Base-by-base conservation (phyloP, 2,797 vertebrate genomes). In the Chaenodraco wilsoni region DNA sequence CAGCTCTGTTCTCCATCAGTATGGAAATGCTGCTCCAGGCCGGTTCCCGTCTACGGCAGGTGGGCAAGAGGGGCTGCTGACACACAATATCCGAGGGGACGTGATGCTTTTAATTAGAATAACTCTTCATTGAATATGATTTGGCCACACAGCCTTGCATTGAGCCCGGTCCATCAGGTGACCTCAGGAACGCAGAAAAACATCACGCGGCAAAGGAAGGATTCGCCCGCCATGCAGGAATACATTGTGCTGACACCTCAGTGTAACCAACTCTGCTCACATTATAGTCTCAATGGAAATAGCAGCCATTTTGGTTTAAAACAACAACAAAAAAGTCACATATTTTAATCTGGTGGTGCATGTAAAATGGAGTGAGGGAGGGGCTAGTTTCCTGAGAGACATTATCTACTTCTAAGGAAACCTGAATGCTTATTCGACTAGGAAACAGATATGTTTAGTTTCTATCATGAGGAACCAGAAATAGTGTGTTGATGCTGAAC, bases 161-260 rank as follows among this genome's bases (percentile, higher is more conserved):
- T 95, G 94, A 95, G 86, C 45, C 74, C 76, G 72, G 68, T 75
- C 91, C 90, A 85, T 95, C 94, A 95, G 93, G 91, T 95, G 94
- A 95, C 84, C 91, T 84, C 89, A 94, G 93, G 94, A 95, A 95
- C 94, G 93, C 93, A 93, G 93, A 91, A 93, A 95, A 95, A 95
- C 93, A 95, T 95, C 94, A 94, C 93, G 94, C 40, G 94, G 87
- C 58, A 60, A 66, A 72, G 58, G 66, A 81, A 87, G 62, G 83
- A 79, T 89, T 87, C 69, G 82, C 48, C 60, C 74, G 73, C 50
- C 77, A 85, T 92, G 88, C 93, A 93, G 91, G 79, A 91, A 81
- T 49, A 82, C 92, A 91, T 86, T 92, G 90, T 91, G 33, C 58
- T 86, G 74, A 76, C 83, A 62, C 79, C 73, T 31, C 78, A 59